These are phyloP conservation scores for Helogale parvula DNA, from an alignment of 2,113 vertebrate genomes.

Conservation along the genomic window DNA sequence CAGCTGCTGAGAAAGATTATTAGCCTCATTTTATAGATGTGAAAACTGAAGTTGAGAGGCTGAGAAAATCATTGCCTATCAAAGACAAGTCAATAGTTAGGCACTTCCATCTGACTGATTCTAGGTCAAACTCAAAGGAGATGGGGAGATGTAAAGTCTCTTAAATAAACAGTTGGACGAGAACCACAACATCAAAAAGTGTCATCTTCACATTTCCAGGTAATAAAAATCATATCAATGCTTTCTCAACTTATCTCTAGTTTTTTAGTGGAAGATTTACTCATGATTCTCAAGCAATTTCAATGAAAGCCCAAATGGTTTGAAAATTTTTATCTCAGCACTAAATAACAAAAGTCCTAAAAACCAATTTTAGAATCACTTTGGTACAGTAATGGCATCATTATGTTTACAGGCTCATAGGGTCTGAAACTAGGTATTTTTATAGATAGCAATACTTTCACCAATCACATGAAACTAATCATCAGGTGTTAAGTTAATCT, in stretches of 20 bases:
- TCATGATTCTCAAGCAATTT: conserved; percentile 17
- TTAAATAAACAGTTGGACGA: background rate
- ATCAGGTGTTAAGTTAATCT: conserved; percentile 41
- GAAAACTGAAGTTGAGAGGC: background rate
- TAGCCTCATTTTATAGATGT: background rate
- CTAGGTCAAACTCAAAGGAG: background rate
- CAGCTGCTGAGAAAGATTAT: background rate
- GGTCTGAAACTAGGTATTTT: conserved; percentile 39
- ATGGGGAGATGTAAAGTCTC: background rate
- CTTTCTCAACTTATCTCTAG: background rate
- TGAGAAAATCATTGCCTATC: background rate
- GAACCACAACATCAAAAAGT: background rate
- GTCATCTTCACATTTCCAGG: background rate
- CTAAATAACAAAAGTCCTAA: conserved; percentile 45
- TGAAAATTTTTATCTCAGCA: conserved; percentile 18
- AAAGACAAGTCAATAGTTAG: background rate
- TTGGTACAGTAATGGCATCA: conserved; percentile 28
- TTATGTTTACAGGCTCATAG: conserved; percentile 57
- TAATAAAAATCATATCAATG: conserved; percentile 12
- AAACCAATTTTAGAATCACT: conserved; percentile 43
- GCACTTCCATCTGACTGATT: background rate
- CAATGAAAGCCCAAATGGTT: conserved; percentile 1
- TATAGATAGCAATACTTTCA: background rate
- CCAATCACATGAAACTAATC: conserved; percentile 5
- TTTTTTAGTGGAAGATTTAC: conserved; percentile 19